Evolutionary conservation across 2,113 vertebrate genomes (phyloP).

Genomic region (Calidris pugnax): DNA sequence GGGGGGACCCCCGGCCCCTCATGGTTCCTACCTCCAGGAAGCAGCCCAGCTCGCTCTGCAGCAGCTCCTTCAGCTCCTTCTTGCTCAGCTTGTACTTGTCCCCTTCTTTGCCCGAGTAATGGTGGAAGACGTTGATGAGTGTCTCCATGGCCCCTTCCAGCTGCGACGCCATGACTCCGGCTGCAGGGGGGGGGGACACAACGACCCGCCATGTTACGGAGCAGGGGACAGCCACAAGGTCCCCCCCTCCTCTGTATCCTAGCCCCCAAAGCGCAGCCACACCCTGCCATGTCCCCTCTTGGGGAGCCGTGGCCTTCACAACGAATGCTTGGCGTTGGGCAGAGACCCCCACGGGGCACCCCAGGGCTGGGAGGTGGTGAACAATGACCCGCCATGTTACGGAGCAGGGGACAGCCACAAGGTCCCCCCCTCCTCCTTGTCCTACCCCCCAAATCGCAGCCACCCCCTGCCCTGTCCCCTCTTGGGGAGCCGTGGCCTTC

Average conservation of each 20-base stretch:
- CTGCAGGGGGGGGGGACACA: not conserved
- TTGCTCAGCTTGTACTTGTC: constrained; percentile 92
- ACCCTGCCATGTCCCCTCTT: not conserved
- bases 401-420: rapidly evolving
- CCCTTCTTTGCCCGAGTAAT: constrained; percentile 89
- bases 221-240: rapidly evolving
- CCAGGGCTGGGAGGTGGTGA: no score
- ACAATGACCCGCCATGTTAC: rapidly evolving
- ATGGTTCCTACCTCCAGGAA: constrained; percentile 79
- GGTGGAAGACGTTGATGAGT: constrained; percentile 87
- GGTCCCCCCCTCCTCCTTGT: not conserved
- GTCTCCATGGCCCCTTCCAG: constrained; percentile 83
- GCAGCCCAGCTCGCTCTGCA: constrained; percentile 81
- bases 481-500: no score
- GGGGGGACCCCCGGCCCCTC: rapidly evolving
- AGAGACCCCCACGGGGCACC: not conserved
- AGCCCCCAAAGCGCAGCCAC: not conserved
- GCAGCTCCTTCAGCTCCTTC: constrained; percentile 84
- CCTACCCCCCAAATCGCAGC: not conserved
- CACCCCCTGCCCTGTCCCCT: not conserved
- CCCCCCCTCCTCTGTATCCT: not conserved
- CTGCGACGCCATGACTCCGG: constrained; percentile 75
- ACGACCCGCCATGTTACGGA: rapidly evolving
- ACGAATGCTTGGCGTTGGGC: rapidly evolving
- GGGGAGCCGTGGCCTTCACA: no score